Evolutionary conservation across 2,888 invertebrate genomes (phyloP), one percentile per base, ranked within the genome.

Genomic region (Drosophila percnosoma): DNA sequence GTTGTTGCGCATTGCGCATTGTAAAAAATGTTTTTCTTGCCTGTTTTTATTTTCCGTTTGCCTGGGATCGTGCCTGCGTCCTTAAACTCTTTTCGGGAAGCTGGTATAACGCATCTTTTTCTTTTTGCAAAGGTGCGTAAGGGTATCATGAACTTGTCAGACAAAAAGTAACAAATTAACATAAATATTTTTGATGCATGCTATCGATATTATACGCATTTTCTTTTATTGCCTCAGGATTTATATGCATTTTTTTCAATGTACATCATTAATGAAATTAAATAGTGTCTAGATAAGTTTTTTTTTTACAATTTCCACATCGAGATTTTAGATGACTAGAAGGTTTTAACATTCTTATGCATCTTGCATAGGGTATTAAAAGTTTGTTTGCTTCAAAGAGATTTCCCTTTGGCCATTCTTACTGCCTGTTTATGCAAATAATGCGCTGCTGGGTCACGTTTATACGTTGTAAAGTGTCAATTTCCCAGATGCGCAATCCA

Each of bases 391-490:
- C 48, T 42, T 6, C 15, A 11, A 58, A 11, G 33, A 34, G 59
- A 42, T 6, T 57, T 29, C 7, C 1, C 42, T 54, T 66, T 61
- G 31, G 62, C 36, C 65, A 40, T 66, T 65, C 60, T 78, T 42
- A 54, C 61, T 53, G 18, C 63, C 66, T 78, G 68, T 64, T 73
- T 72, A 89, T 87, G 89, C 87, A 90, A 90, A 90, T 87, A 85
- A 76, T 73, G 68, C 58, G 66, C 53, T 49, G 73, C 76, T 87
- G 75, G 90, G 89, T 87, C 87, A 87, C 87, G 87, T 90, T 90
- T 89, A 77, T 77, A 69, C 64, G 81, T 82, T 89, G 88, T 90
- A 85, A 89, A 87, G 87, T 90, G 90, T 90, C 90, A 87, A 90
- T 87, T 87, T 90, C 83, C 77, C 60, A 82, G 83, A 89, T 83